These are phyloP conservation scores for Phalangium opilio DNA, from an alignment of 2,888 invertebrate genomes.

Conservation along the genomic window DNA sequence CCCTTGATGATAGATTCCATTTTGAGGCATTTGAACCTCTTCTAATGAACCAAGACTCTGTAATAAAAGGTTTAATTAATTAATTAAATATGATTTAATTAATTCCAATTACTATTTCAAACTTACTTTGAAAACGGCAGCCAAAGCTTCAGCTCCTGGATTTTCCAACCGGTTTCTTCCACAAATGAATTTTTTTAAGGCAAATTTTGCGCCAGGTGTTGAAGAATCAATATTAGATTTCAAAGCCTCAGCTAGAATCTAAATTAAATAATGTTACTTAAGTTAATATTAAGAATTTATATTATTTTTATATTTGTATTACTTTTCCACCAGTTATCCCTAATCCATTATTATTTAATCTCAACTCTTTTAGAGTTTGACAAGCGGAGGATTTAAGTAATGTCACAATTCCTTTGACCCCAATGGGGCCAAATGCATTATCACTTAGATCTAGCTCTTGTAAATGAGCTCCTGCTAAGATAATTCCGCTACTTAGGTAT, in stretches of 20 bases:
- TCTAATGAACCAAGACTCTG: slow-evolving; percentile 65
- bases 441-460: slow-evolving; percentile 83
- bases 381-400: slow-evolving; percentile 70
- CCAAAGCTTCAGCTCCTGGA: slow-evolving; percentile 70
- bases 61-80: neutral
- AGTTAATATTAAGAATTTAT: neutral
- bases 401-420: slow-evolving; percentile 69
- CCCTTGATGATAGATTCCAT: slow-evolving; percentile 81
- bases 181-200: slow-evolving; percentile 68
- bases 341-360: slow-evolving; percentile 86
- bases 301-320: slow-evolving; percentile 5
- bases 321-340: slow-evolving; percentile 73
- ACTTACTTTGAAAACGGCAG: slow-evolving; percentile 59
- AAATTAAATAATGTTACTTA: no score
- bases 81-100: neutral
- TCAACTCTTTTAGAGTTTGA: slow-evolving; percentile 60
- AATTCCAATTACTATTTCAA: neutral
- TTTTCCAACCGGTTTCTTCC: slow-evolving; percentile 91
- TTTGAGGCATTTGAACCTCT: slow-evolving; percentile 86
- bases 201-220: slow-evolving; percentile 48
- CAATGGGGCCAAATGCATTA: slow-evolving; percentile 92
- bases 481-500: slow-evolving; percentile 62
- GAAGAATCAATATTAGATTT: slow-evolving; percentile 42
- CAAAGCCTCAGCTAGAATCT: slow-evolving; percentile 59
- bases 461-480: slow-evolving; percentile 58